Evolutionary conservation across 2,888 invertebrate species (phyloP).

Genomic region (Ligdia adustata): DNA sequence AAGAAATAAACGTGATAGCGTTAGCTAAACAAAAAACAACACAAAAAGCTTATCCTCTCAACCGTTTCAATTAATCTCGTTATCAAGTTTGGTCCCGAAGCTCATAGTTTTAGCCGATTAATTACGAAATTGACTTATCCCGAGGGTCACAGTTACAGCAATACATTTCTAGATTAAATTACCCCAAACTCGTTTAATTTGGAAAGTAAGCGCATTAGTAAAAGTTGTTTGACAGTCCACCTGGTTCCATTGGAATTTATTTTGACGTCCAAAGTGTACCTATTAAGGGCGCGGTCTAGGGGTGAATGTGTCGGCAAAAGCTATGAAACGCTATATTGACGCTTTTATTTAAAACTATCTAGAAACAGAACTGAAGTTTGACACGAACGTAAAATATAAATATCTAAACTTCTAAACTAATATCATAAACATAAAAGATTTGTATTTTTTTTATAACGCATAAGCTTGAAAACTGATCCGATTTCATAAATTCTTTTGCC

Average conservation of each 20-base stretch:
- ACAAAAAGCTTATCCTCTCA: not conserved
- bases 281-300: not conserved
- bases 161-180: conserved; percentile 28
- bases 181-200: conserved; percentile 29
- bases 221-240: conserved; percentile 33
- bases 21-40: no score
- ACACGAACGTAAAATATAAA: no score
- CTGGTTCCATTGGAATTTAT: conserved; percentile 26
- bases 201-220: conserved; percentile 25
- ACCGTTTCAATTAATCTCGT: conserved; percentile 8
- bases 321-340: no score
- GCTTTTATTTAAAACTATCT: no score
- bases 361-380: no score
- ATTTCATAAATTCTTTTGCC: no score
- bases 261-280: conserved; percentile 7
- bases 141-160: conserved; percentile 14
- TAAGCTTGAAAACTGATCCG: no score
- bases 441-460: no score
- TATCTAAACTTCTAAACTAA: no score
- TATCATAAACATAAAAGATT: no score
- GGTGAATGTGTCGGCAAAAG: no score
- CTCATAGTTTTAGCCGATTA: conserved; percentile 19
- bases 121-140: conserved; percentile 29
- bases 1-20: no score
- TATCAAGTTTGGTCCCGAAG: conserved; percentile 14